Conservation (phyloP, 2,113 vertebrate genomes). For the Embiotoca jacksoni region DNA sequence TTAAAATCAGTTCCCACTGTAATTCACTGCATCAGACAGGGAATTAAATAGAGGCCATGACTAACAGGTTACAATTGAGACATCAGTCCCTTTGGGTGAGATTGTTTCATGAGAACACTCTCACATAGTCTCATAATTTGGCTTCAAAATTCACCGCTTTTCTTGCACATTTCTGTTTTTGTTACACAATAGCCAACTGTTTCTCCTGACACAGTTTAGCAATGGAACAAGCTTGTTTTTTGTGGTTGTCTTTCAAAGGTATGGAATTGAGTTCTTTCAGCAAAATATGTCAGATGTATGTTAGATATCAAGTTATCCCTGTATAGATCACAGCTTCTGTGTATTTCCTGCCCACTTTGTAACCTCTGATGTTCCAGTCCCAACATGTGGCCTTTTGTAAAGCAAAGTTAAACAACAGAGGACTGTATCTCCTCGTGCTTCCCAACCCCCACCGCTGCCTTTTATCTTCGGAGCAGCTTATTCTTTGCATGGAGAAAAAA, state of each 20-base stretch:
- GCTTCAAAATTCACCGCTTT: constrained; percentile 3
- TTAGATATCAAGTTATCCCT: background rate
- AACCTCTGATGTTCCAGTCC: background rate
- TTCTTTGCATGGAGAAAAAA: constrained; percentile 39
- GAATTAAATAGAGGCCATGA: background rate
- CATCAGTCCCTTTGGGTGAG: background rate
- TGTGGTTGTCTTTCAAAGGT: constrained; percentile 3
- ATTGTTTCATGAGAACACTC: background rate
- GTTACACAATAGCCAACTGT: constrained; percentile 42
- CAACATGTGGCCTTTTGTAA: background rate
- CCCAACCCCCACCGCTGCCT: constrained; percentile 25
- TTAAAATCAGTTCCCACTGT: constrained; percentile 7
- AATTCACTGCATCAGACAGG: background rate
- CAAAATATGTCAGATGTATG: background rate
- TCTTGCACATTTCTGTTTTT: constrained; percentile 25
- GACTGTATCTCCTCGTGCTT: background rate
- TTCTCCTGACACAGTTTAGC: constrained; percentile 17
- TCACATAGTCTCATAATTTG: background rate
- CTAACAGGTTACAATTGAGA: constrained; percentile 2
- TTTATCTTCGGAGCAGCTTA: constrained; percentile 56
- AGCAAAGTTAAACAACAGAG: constrained; percentile 9
- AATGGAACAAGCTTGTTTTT: background rate
- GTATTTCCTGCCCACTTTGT: background rate
- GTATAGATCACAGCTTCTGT: background rate
- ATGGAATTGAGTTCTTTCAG: background rate